A percentile compares a stretch with the other conserved stretches of the same genome.
Evolutionary conservation across 2,113 vertebrate species (phyloP).

Genomic region (Ceyx margarethae): DNA sequence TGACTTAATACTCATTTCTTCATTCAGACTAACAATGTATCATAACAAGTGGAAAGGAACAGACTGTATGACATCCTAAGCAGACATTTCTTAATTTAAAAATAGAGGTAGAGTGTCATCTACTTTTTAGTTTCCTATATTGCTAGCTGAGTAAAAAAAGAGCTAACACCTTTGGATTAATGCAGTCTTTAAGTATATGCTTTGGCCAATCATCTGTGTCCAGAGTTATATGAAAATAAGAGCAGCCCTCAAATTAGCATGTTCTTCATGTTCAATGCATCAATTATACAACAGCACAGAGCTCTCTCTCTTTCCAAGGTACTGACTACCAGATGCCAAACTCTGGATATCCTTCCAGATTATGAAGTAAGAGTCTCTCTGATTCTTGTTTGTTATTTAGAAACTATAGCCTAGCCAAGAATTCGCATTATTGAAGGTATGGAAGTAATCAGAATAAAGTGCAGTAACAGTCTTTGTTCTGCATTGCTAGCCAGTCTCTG

Average conservation of each 20-base stretch:
- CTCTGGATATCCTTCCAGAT: neutral
- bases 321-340: neutral
- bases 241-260: neutral
- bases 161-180: neutral
- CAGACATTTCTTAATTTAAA: constrained; percentile 33
- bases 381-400: neutral
- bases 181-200: neutral
- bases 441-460: neutral
- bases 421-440: neutral
- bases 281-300: neutral
- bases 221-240: neutral
- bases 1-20: constrained; percentile 5
- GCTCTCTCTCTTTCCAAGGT: neutral
- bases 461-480: neutral
- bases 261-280: neutral
- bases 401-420: neutral
- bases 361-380: neutral
- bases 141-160: neutral
- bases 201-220: neutral
- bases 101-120: constrained; percentile 77
- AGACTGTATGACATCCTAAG: neutral
- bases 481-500: neutral
- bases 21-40: neutral
- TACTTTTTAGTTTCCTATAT: constrained; percentile 74
- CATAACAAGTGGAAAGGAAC: neutral